Base-by-base conservation (phyloP, 2,888 invertebrate genomes). In the Sinohyriopsis cumingii region DNA sequence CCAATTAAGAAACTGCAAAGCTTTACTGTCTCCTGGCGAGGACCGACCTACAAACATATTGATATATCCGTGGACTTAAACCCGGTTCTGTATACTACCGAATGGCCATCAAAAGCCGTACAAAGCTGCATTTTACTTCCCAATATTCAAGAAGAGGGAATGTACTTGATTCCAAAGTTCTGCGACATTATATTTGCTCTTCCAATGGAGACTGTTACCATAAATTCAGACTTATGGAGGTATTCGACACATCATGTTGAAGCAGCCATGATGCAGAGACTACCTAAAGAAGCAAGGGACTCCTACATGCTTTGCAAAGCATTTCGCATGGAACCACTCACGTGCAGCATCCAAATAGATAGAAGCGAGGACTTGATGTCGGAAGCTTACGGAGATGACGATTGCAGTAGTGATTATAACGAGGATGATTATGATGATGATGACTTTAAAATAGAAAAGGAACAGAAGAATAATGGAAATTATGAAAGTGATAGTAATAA, bases 281-380 rank as follows among this genome's bases (percentile, higher is more conserved):
- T 74, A n/a, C 63, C 73, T 15, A 63, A 59, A 28, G 20, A 64
- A 28, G 71, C 61, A 22, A 53, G 68, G 1, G 66, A 71, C 33
- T 66, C 66, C 61, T 74, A 71, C 24, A 63, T 64, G 33, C 15
- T 71, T 12, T 74, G 73, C 53, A 74, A 74, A 61, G 28, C 62
- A 19, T 68, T 74, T 55, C 25, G 73, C 33, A 71, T 74, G 73
- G 73, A 74, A 56, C 73, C 73, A 24, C 22, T 74, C 18, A 63
- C 71, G 15, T 74, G 73, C 56, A 59, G 68, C 55, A 65, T 74
- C 53, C 63, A 66, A 25, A 45, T 45, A 25, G 7, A 59, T 19
- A 28, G 9, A 15, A n/a, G 15, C 55, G 55, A 66, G 5, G n/a
- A 15, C 2, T 45, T 45, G 45, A 45, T 45, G 15, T 12, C 15